Percentiles rank a stretch among this genome's conserved stretches.
phyloP scores from a whole-genome alignment of 1,140 invertebrate genomes.

The Drosophila sp. region DNA sequence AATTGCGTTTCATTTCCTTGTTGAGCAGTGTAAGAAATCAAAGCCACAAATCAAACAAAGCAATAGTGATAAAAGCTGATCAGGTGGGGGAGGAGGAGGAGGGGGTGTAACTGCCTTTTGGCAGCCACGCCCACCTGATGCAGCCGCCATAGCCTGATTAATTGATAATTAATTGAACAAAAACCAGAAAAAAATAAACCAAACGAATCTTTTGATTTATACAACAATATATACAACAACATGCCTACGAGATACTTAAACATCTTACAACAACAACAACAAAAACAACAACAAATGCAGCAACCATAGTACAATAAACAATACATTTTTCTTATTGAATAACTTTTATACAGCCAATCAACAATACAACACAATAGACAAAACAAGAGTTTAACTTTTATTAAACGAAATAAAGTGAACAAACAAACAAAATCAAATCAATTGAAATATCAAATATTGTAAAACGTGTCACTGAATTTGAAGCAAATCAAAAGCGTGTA shows the following conservation, averaged over 20 bases:
- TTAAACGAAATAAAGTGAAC: not conserved
- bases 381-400: constrained; percentile 30
- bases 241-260: constrained; percentile 10
- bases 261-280: constrained; percentile 65
- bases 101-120: not conserved
- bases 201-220: constrained; percentile 64
- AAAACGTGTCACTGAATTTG: constrained; percentile 17
- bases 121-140: constrained; percentile 7
- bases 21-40: constrained; percentile 46
- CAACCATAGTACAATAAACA: constrained; percentile 82
- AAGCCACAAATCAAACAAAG: constrained; percentile 63
- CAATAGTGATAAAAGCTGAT: constrained; percentile 73
- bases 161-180: constrained; percentile 46
- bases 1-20: constrained; percentile 41
- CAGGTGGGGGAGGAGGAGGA: constrained; percentile 15
- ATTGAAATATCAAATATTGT: constrained; percentile 17
- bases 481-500: constrained; percentile 50
- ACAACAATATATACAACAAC: constrained; percentile 41
- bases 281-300: constrained; percentile 69
- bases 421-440: constrained; percentile 16
- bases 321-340: constrained; percentile 74
- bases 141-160: constrained; percentile 56
- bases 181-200: constrained; percentile 47
- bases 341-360: constrained; percentile 67
- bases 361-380: constrained; percentile 47